Evolutionary conservation across 2,888 invertebrate species (phyloP), one percentile per base, ranked within the genome.

Genomic region (Octodonta nipae): DNA sequence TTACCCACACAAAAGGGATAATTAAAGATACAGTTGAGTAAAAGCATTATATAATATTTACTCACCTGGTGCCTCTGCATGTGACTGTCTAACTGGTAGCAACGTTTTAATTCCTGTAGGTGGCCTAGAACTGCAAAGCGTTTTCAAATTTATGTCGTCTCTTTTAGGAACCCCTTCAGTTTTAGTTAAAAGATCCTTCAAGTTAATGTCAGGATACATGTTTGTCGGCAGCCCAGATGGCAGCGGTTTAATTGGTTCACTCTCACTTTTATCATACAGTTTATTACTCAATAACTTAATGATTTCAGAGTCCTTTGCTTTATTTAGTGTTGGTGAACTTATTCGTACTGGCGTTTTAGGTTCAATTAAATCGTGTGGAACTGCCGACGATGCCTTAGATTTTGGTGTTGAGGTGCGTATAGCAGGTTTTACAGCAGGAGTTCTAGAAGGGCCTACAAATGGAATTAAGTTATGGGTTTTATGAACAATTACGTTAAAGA

Each of bases 41-140:
- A n/a, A n/a, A n/a, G n/a, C n/a, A n/a, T n/a, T n/a, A n/a, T 30
- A 3, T 6, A 17, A 17, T 17, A 17, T 17, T 5, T n/a, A 25
- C 25, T 25, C 10, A 25, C n/a, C n/a, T n/a, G n/a, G n/a, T n/a
- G n/a, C n/a, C n/a, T 28, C 36, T 5, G 27, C 33, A 13, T 28
- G 24, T 5, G 38, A 27, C 20, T 46, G 37, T 3, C 43, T 35
- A 12, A 68, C 64, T 2, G 68, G 68, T 16, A 67, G 47, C 26
- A 69, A 50, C 2, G 68, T 68, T 50, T 68, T 68, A 24, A 68
- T 66, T 11, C 69, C 68, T 3, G 55, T 50, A 27, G 60, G 58
- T 10, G 61, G 55, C 40, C 61, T 59, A 13, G 61, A 60, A 22
- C 64, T 61, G 30, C 50, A 47, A 3, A 61, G 42, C 13, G 40